These are phyloP conservation scores for Mustela nigripes DNA, from an alignment of 2,113 vertebrate genomes.

Conservation along the genomic window DNA sequence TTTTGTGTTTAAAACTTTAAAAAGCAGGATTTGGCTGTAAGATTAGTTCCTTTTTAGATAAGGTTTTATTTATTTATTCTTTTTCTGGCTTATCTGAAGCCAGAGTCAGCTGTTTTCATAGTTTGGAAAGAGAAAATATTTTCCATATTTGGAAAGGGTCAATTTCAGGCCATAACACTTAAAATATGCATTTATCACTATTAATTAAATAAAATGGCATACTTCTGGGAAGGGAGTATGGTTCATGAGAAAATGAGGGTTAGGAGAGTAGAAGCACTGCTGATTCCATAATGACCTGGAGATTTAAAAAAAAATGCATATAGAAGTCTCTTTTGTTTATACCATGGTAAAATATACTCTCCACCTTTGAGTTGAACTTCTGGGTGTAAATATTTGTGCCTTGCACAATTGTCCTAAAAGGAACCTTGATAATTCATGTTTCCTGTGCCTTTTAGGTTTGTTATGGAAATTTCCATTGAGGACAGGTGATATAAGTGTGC, in stretches of 20 bases:
- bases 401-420: background rate
- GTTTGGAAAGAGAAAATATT: conserved; percentile 3
- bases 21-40: background rate
- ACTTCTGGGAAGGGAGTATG: background rate
- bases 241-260: background rate
- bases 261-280: background rate
- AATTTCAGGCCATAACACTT: background rate
- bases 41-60: background rate
- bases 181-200: background rate
- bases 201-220: background rate
- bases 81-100: background rate
- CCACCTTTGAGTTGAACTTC: background rate
- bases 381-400: background rate
- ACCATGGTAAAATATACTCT: background rate
- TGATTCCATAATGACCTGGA: background rate
- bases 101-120: background rate
- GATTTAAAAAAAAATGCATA: background rate
- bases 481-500: background rate
- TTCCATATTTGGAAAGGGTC: background rate
- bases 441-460: background rate
- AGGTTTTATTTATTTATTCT: background rate
- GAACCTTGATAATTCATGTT: background rate
- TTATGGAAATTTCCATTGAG: conserved; percentile 53
- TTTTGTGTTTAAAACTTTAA: background rate
- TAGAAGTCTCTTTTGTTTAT: background rate